Evolutionary conservation across 2,888 invertebrate species (phyloP).

Genomic region (Criorhina ranunculi): DNA sequence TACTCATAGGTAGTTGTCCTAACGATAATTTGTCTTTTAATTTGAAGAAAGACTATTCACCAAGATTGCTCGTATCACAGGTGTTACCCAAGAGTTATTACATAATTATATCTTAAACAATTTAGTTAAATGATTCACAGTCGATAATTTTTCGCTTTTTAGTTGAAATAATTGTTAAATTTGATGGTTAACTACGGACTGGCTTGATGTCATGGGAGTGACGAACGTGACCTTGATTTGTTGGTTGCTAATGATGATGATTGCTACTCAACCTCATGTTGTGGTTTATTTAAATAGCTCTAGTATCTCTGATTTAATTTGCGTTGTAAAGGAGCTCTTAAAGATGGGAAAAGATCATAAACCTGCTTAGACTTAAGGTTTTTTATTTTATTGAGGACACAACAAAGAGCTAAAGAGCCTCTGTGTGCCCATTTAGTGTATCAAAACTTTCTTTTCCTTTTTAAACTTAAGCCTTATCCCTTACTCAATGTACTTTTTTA

Average conservation of each 20-base stretch:
- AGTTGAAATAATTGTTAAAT: conserved; percentile 23
- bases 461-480: neutral
- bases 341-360: neutral
- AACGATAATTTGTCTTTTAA: conserved; percentile 13
- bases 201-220: neutral
- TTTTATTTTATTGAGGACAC: too few species aligned
- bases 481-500: neutral
- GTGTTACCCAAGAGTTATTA: neutral
- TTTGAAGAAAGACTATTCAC: neutral
- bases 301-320: neutral
- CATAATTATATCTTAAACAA: conserved; percentile 29
- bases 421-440: too few species aligned
- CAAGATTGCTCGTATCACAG: neutral
- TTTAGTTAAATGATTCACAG: conserved; percentile 24
- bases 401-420: too few species aligned
- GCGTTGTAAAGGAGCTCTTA: too few species aligned
- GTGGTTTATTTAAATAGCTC: neutral
- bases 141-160: conserved; percentile 46
- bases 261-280: neutral
- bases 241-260: neutral
- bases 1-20: neutral
- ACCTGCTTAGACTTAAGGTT: too few species aligned
- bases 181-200: neutral
- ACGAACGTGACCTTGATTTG: conserved; percentile 3
- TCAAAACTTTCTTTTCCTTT: neutral